These are phyloP conservation scores for Parapsyche elsis DNA, from an alignment of 1,140 invertebrate species.

Conservation along the genomic window DNA sequence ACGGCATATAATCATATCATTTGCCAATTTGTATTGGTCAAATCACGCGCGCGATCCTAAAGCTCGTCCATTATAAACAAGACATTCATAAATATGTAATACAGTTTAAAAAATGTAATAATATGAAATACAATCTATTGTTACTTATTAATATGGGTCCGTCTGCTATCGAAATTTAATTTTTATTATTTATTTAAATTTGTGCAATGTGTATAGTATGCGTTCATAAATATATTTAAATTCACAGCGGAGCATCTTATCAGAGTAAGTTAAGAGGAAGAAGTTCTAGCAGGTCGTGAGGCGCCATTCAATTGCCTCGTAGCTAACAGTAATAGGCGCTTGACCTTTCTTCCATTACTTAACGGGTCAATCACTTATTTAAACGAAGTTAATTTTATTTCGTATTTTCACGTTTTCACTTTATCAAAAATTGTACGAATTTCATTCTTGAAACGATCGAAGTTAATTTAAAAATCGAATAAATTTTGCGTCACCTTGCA, in stretches of 20 bases:
- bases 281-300: constrained; percentile 16
- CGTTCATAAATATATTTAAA: too few relatives aligned
- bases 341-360: constrained; percentile 30
- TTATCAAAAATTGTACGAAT: neutral
- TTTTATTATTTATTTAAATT: too few relatives aligned
- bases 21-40: neutral
- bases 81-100: too few relatives aligned
- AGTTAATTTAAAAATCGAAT: too few relatives aligned
- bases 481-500: too few relatives aligned
- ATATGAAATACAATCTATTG: too few relatives aligned
- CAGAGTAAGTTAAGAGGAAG: neutral
- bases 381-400: constrained; percentile 16
- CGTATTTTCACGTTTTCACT: neutral
- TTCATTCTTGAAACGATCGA: too few relatives aligned
- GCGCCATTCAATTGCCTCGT: constrained; percentile 34
- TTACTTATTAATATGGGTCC: too few relatives aligned
- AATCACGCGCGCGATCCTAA: neutral
- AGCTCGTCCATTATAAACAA: neutral
- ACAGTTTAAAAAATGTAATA: too few relatives aligned
- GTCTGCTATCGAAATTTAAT: too few relatives aligned
- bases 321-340: constrained; percentile 35
- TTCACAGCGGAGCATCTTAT: too few relatives aligned
- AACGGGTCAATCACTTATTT: constrained; percentile 37
- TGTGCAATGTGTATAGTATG: too few relatives aligned
- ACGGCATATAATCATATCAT: constrained; percentile 28